phyloP scores from a whole-genome alignment of 2,113 vertebrate species.

The Ophthalmolycus amberensis region DNA sequence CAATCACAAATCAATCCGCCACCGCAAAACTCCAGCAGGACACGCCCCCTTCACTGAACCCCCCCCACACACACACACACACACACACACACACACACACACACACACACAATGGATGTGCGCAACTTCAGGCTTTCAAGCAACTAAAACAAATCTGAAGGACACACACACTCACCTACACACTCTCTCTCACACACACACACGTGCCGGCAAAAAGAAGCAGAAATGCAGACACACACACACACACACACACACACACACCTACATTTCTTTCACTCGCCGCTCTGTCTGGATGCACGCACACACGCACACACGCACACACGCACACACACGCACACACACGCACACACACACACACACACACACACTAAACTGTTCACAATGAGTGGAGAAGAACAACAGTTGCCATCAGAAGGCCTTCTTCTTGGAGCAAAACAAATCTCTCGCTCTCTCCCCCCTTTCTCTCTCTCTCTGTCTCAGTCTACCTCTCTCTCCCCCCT shows the following conservation, averaged over 20 bases:
- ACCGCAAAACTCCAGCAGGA: neutral
- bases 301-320: constrained; percentile 40
- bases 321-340: constrained; percentile 43
- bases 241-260: neutral
- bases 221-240: no score
- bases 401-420: constrained; percentile 63
- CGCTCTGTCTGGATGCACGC: no score
- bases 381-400: constrained; percentile 61
- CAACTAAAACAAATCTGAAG: no score
- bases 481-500: neutral
- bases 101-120: constrained; percentile 25
- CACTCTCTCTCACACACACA: neutral
- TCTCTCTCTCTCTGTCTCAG: neutral
- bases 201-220: no score
- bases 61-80: neutral
- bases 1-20: constrained; percentile 13
- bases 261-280: no score
- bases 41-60: neutral
- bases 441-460: neutral
- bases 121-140: no score
- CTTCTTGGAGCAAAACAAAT: constrained; percentile 48
- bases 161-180: constrained; percentile 11
- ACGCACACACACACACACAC: constrained; percentile 40
- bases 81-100: constrained; percentile 31
- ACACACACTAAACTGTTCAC: constrained; percentile 43